Evolutionary conservation across 2,797 vertebrate species (phyloP).

Genomic region (Jordanella pulchra): DNA sequence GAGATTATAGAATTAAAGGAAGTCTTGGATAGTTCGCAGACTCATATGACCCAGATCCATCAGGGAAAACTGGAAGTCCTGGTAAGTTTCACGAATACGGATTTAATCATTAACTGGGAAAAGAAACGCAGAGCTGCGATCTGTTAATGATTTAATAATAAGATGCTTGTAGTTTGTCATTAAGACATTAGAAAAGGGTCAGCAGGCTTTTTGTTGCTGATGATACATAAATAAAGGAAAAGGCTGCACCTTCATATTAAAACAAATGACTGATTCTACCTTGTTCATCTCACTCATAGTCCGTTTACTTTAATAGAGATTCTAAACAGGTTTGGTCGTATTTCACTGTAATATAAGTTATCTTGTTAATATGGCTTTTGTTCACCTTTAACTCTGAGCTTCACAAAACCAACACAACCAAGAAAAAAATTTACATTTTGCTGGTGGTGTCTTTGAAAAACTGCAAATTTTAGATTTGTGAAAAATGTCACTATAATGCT

Average conservation of each 20-base stretch:
- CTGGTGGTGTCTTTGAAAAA: background rate
- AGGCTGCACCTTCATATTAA: slow-evolving; percentile 9
- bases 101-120: slow-evolving; percentile 53
- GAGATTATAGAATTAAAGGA: slow-evolving; percentile 28
- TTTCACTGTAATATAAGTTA: slow-evolving; percentile 3
- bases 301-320: slow-evolving; percentile 1
- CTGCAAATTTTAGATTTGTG: background rate
- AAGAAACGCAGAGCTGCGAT: slow-evolving; percentile 11
- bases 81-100: slow-evolving; percentile 6
- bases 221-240: slow-evolving; percentile 34
- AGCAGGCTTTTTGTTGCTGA: slow-evolving; percentile 23
- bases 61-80: slow-evolving; percentile 3
- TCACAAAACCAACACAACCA: background rate
- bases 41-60: slow-evolving; percentile 13
- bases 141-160: slow-evolving; percentile 36
- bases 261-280: slow-evolving; percentile 5
- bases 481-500: background rate
- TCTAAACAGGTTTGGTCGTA: background rate
- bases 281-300: slow-evolving; percentile 41
- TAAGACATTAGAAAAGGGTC: slow-evolving; percentile 26
- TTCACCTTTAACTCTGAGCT: background rate
- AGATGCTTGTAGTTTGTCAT: slow-evolving; percentile 1
- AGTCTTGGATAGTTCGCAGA: slow-evolving; percentile 19
- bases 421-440: background rate
- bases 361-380: background rate